Evolutionary conservation across 2,113 vertebrate species (phyloP), one percentile per base, ranked within the genome.

Genomic region (Plestiodon gilberti): DNA sequence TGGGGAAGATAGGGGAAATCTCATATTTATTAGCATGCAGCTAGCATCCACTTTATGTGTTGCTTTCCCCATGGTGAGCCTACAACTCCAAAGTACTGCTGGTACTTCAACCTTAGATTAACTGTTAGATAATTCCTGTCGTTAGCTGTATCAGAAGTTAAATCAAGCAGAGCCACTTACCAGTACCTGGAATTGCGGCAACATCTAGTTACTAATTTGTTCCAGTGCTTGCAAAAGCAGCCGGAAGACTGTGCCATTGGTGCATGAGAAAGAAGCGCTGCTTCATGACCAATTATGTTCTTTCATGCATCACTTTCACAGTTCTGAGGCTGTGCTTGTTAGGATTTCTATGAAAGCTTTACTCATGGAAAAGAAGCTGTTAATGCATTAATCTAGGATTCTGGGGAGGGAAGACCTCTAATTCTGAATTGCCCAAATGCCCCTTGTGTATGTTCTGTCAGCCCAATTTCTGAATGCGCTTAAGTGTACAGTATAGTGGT

Each of bases 141-240:
- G 43, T 17, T 89, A 71, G 35, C 14, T 78, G 28, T 70, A 85
- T 22, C 90, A 59, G 43, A 38, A 76, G 2, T 76, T 82, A 65
- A 55, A 89, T 70, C n/a, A 61, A 86, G 83, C 61, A 67, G 73
- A 87, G 13, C 11, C 38, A 38, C 14, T 80, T 81, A 75, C 55
- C 85, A 80, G 87, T 82, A 86, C 25, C 18, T 86, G 38, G n/a
- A 86, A 69, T 13, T 25, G 40, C 30, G 91, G 73, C 25, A 90
- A n/a, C 18, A 62, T 25, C 82, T 59, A 23, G 71, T 77, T 90
- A 82, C 65, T 67, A 78, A 5, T 85, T 64, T 89, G 2, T 64
- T 28, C 35, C 30, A 62, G 78, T 83, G 71, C 76, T 61, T 85
- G 67, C 73, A 64, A 90, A 89, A 82, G 48, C 55, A 38, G 40